Evolutionary conservation across 1,140 invertebrate species (phyloP).

Genomic region (Trichonephila clavata): DNA sequence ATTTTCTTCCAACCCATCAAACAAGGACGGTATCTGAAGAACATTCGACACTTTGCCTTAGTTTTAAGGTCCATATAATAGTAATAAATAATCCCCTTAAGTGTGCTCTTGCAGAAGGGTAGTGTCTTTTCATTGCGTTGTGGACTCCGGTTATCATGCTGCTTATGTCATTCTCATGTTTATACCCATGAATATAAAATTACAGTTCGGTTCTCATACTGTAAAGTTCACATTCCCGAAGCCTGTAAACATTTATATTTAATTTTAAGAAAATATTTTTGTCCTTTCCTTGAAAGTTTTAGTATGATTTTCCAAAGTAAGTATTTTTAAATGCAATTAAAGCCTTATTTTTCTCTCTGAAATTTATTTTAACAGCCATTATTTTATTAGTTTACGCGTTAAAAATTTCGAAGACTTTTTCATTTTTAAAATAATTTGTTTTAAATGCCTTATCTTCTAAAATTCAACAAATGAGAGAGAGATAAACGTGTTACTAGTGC

Average conservation of each 20-base stretch:
- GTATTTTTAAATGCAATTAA: too few relatives aligned
- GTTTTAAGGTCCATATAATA: conserved; percentile 45
- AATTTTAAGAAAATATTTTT: neutral
- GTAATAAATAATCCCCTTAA: conserved; percentile 11
- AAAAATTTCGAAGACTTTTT: too few relatives aligned
- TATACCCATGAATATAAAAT: conserved; percentile 16
- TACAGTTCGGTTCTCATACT: neutral
- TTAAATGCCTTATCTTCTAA: too few relatives aligned
- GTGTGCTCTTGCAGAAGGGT: neutral
- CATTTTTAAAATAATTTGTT: too few relatives aligned
- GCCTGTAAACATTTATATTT: neutral
- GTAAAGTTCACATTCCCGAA: too few relatives aligned
- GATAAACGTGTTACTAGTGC: too few relatives aligned
- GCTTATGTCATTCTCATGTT: neutral
- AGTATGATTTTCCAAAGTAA: too few relatives aligned
- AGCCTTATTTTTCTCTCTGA: too few relatives aligned
- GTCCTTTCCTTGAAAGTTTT: neutral
- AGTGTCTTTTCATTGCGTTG: neutral
- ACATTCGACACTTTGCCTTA: neutral
- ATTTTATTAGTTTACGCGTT: too few relatives aligned
- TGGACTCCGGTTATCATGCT: neutral
- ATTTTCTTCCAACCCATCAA: conserved; percentile 10
- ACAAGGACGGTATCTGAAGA: neutral
- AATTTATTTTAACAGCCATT: too few relatives aligned
- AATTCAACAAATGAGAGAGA: too few relatives aligned